Evolutionary conservation across 1,140 invertebrate species (phyloP), one percentile per base, ranked within the genome.

Genomic region (Rhysida immarginata): DNA sequence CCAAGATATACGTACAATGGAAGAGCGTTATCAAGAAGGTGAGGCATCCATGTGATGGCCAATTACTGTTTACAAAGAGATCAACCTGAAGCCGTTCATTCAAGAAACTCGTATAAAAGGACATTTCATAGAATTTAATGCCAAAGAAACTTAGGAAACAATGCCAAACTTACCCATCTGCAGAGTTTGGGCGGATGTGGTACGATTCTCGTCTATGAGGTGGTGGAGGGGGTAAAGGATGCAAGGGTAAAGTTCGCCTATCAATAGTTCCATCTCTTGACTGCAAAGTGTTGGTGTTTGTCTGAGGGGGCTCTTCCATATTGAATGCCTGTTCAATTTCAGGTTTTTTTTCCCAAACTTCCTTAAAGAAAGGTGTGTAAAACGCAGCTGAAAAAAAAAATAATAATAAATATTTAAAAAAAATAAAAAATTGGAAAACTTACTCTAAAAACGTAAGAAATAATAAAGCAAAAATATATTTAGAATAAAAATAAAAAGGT

Each of bases 301-400:
- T 68, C 60, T 76, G 63, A 26, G 60, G 59, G 55, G 78, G 83
- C 69, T 86, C 87, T 70, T 92, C 88, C 78, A 93, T 81, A 65
- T 88, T 83, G 70, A 94, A 87, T 1, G 86, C 86, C 67, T 88
- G 85, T 66, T 96, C 92, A 55, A 94, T 93, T 72, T 94, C 87
- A 27, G 87, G 87, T 63, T 96, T 94, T 63, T 90, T 87, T 64
- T 94, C 89, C 88, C 89, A 94, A 16, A 91, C 88, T 70, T 91
- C 87, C 69, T 92, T 90, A 71, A 96, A 91, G 73, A 97, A 96
- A 51, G 89, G 90, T 46, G 87, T 90, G 69, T 92, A 96, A 71
- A 93, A 93, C 42, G 88, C 87, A 65, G 88, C 89, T 92, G 69
- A 2, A 79, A 67, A 25, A 54, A 56, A 54, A 53, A 60, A 35